phyloP scores from a whole-genome alignment of 2,113 vertebrate genomes.

The Madoqua kirkii region DNA sequence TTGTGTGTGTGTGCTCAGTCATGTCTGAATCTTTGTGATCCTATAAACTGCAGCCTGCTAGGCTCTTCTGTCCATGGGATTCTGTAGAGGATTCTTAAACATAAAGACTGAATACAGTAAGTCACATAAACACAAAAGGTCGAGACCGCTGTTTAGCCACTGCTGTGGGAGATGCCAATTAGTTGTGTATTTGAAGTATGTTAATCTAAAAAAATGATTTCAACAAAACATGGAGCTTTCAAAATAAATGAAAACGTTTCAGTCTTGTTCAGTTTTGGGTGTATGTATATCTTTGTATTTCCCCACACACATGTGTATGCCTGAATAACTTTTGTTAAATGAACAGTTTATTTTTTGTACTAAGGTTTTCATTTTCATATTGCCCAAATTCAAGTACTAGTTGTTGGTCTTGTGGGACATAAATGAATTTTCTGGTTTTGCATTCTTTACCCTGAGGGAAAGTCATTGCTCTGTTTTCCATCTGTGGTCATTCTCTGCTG shows the following conservation, averaged over 20 bases:
- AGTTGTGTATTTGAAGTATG: neutral
- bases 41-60: neutral
- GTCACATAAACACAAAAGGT: neutral
- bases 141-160: neutral
- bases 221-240: neutral
- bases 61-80: neutral
- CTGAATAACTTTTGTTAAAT: neutral
- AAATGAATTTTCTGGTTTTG: constrained; percentile 61
- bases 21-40: neutral
- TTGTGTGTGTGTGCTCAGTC: neutral
- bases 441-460: constrained; percentile 52
- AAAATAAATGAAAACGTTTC: neutral
- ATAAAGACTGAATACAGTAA: neutral
- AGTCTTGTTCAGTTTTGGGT: neutral
- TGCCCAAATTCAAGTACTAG: neutral
- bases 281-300: fast-evolving
- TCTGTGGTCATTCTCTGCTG: constrained; percentile 65
- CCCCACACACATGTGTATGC: fast-evolving
- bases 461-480: constrained; percentile 51
- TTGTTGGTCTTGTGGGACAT: neutral
- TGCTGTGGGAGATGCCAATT: neutral
- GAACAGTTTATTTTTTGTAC: neutral
- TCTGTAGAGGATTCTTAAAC: neutral
- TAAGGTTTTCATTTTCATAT: neutral
- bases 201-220: neutral